phyloP scores from a whole-genome alignment of 2,113 vertebrate genomes.

The Oenanthe oenanthe region DNA sequence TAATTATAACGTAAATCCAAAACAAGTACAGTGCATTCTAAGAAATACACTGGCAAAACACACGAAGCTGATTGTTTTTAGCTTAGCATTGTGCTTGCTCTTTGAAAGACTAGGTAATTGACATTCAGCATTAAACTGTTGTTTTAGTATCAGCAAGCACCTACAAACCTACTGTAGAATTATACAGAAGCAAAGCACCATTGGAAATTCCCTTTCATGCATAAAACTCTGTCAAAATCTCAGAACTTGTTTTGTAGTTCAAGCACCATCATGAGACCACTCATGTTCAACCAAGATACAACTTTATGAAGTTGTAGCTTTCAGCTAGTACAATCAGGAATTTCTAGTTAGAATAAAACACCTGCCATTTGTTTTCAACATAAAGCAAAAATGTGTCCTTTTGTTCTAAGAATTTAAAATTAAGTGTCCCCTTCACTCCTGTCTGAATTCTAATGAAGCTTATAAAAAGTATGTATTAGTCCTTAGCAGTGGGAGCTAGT shows the following conservation, averaged over 20 bases:
- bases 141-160: not conserved
- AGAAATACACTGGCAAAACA: not conserved
- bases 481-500: not conserved
- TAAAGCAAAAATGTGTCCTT: not conserved
- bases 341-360: not conserved
- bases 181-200: slow-evolving; percentile 9
- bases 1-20: not conserved
- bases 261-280: not conserved
- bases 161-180: not conserved
- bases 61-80: not conserved
- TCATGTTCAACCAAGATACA: not conserved
- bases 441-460: not conserved
- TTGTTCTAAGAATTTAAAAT: not conserved
- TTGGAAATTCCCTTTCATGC: not conserved
- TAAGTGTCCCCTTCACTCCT: not conserved
- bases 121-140: not conserved
- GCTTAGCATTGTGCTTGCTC: not conserved
- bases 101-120: not conserved
- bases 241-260: not conserved
- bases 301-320: not conserved
- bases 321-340: not conserved
- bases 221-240: not conserved
- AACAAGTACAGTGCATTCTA: not conserved
- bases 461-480: not conserved
- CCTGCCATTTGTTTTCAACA: not conserved